These are phyloP conservation scores for Polydrusus cervinus DNA, from an alignment of 2,888 invertebrate species.

Conservation along the genomic window DNA sequence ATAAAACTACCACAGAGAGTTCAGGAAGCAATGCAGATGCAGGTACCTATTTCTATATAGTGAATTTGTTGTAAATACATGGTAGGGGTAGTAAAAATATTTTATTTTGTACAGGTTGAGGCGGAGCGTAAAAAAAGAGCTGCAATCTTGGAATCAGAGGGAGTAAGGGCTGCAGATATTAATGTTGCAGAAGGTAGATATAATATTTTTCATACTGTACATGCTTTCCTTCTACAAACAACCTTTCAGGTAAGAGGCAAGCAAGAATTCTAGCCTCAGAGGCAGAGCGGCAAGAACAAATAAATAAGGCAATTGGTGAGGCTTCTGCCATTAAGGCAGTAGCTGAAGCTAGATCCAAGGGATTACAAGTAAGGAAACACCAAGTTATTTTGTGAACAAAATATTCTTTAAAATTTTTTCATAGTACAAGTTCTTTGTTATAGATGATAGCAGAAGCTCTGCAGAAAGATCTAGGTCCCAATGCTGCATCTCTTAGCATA, in stretches of 20 bases:
- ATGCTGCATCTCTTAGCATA: slow-evolving; percentile 92
- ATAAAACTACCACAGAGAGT: slow-evolving; percentile 92
- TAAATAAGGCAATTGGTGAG: slow-evolving; percentile 94
- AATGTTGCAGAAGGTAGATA: slow-evolving; percentile 93
- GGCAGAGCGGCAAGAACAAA: slow-evolving; percentile 94
- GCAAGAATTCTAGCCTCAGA: slow-evolving; percentile 94
- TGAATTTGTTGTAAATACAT: not conserved
- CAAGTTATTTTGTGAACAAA: no score
- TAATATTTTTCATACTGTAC: not conserved
- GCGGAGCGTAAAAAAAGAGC: slow-evolving; percentile 98
- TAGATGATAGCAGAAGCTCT: slow-evolving; percentile 83
- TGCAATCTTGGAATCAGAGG: slow-evolving; percentile 97
- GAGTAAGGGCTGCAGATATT: slow-evolving; percentile 91
- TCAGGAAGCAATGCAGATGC: slow-evolving; percentile 99
- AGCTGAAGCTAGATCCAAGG: slow-evolving; percentile 92
- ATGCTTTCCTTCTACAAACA: not conserved
- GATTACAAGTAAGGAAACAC: slow-evolving; percentile 72
- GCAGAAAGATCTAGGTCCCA: slow-evolving; percentile 77
- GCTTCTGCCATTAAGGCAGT: slow-evolving; percentile 92
- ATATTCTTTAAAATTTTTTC: not conserved
- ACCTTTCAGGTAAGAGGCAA: slow-evolving; percentile 78
- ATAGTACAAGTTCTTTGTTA: not conserved
- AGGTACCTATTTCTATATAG: slow-evolving; percentile 71
- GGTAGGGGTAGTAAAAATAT: not conserved
- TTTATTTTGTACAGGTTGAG: slow-evolving; percentile 79